These are phyloP conservation scores for Parotocinclus haroldoi DNA, from an alignment of 2,797 vertebrate species.

Conservation along the genomic window DNA sequence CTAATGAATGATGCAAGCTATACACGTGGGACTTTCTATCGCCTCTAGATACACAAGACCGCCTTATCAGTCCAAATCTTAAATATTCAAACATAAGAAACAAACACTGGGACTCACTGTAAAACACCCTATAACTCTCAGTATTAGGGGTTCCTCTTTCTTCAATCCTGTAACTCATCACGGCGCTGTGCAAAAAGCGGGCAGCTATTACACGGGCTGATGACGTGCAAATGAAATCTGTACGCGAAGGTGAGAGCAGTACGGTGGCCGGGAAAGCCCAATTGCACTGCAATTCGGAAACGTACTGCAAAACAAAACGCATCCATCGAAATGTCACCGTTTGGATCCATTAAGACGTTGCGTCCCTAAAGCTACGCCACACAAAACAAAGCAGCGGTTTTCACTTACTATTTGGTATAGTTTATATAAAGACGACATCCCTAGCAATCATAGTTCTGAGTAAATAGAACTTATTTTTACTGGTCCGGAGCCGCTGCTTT, in stretches of 20 bases:
- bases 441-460: too few species aligned
- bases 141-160: constrained; percentile 81
- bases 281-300: too few species aligned
- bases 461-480: too few species aligned
- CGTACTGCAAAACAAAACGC: too few species aligned
- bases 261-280: too few species aligned
- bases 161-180: constrained; percentile 79
- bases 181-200: not conserved
- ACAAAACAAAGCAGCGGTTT: too few species aligned
- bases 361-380: too few species aligned
- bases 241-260: not conserved
- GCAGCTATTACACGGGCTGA: not conserved
- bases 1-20: constrained; percentile 13
- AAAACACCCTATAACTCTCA: constrained; percentile 80
- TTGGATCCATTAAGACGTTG: too few species aligned
- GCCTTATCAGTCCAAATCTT: not conserved
- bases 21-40: constrained; percentile 1
- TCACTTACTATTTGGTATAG: too few species aligned
- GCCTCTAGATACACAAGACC: not conserved
- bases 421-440: too few species aligned
- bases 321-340: too few species aligned
- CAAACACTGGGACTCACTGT: constrained; percentile 77
- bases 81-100: not conserved
- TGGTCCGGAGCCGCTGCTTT: too few species aligned
- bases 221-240: constrained; percentile 1